Conservation (phyloP, 2,113 vertebrate species). For the Hippocampus abdominalis region DNA sequence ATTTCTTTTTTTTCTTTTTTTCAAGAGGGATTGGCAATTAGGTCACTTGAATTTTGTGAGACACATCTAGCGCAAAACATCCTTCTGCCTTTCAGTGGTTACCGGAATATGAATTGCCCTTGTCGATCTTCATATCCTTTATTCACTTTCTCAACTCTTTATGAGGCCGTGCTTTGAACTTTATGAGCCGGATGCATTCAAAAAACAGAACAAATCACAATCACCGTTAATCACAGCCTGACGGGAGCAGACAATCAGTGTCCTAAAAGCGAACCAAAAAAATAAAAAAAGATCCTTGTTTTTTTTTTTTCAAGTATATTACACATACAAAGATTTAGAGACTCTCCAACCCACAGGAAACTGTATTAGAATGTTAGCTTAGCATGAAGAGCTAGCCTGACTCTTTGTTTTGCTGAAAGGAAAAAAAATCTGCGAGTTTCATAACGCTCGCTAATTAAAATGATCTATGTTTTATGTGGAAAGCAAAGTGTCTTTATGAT, state of each 20-base stretch:
- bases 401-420: background rate
- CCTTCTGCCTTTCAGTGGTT: background rate
- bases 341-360: background rate
- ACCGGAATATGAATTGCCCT: background rate
- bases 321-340: background rate
- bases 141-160: background rate
- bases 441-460: background rate
- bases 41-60: background rate
- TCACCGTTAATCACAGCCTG: background rate
- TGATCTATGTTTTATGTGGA: background rate
- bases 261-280: too few relatives aligned
- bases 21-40: background rate
- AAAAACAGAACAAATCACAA: background rate
- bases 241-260: background rate
- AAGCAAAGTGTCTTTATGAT: background rate
- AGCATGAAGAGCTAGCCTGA: background rate
- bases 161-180: background rate
- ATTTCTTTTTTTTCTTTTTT: too few relatives aligned
- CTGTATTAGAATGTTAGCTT: background rate
- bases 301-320: background rate
- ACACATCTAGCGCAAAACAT: background rate
- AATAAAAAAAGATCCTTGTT: too few relatives aligned
- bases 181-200: background rate
- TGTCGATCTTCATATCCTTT: background rate
- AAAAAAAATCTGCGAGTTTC: background rate